Evolutionary conservation across 2,888 invertebrate genomes (phyloP).

Genomic region (Diabrotica balteata): DNA sequence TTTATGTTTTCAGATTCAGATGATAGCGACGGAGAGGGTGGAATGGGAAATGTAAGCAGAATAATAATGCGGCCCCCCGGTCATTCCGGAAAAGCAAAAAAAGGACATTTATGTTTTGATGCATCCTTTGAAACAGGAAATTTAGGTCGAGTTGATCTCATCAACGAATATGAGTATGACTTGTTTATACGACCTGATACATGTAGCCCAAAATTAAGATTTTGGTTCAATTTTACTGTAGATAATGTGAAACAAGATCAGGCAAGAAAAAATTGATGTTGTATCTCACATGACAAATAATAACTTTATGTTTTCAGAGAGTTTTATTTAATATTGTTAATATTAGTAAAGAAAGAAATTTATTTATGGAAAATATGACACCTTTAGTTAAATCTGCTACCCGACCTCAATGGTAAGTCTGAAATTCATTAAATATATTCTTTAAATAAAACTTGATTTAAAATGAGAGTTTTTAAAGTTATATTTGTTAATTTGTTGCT

Average conservation of each 20-base stretch:
- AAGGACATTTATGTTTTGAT: slow-evolving; percentile 95
- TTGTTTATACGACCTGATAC: slow-evolving; percentile 95
- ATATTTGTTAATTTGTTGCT: no score
- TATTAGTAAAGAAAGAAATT: slow-evolving; percentile 88
- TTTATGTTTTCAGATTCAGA: slow-evolving; percentile 74
- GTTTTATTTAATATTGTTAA: slow-evolving; percentile 98
- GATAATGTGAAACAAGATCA: slow-evolving; percentile 94
- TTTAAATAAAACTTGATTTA: no score
- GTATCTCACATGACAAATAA: neutral
- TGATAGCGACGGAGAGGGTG: slow-evolving; percentile 92
- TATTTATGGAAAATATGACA: slow-evolving; percentile 90
- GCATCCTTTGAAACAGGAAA: slow-evolving; percentile 97
- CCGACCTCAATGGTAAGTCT: slow-evolving; percentile 83
- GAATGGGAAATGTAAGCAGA: slow-evolving; percentile 90
- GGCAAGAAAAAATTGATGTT: slow-evolving; percentile 59
- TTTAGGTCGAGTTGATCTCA: slow-evolving; percentile 91
- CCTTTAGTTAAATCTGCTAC: slow-evolving; percentile 93
- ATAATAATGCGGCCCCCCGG: slow-evolving; percentile 88
- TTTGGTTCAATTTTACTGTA: slow-evolving; percentile 99
- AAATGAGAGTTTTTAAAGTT: no score
- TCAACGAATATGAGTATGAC: slow-evolving; percentile 95
- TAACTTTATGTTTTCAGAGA: slow-evolving; percentile 67
- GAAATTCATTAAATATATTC: neutral
- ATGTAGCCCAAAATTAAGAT: slow-evolving; percentile 88
- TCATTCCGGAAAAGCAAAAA: slow-evolving; percentile 93